Conservation (phyloP, 2,888 invertebrate species). For the Cryptophagus acutangulus region DNA sequence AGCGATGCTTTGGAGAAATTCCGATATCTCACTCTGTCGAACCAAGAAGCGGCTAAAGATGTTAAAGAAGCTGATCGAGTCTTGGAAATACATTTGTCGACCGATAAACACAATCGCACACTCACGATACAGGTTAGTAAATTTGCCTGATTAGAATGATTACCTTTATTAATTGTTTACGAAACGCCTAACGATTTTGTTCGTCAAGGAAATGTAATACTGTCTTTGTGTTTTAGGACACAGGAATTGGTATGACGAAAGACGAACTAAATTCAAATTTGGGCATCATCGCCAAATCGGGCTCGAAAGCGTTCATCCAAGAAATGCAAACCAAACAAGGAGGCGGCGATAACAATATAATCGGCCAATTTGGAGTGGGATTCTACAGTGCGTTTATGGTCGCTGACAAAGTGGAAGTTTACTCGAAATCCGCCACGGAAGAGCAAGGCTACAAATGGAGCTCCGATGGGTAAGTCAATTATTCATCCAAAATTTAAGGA, state of each 20-base stretch:
- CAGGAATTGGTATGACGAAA: slow-evolving; percentile 92
- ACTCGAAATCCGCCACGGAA: slow-evolving; percentile 66
- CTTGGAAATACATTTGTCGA: slow-evolving; percentile 82
- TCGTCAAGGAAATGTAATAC: too few species aligned
- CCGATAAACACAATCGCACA: slow-evolving; percentile 80
- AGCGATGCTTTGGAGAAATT: slow-evolving; percentile 97
- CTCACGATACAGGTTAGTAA: slow-evolving; percentile 74
- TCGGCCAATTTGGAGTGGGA: slow-evolving; percentile 97
- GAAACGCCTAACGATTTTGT: too few species aligned
- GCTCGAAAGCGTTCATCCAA: slow-evolving; percentile 90
- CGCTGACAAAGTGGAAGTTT: slow-evolving; percentile 91
- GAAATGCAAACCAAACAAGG: slow-evolving; percentile 66
- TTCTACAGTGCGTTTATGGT: slow-evolving; percentile 99
- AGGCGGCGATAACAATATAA: slow-evolving; percentile 67
- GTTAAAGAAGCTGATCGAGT: slow-evolving; percentile 58
- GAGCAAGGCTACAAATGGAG: slow-evolving; percentile 79
- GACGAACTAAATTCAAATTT: slow-evolving; percentile 87
- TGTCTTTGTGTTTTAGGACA: slow-evolving; percentile 67
- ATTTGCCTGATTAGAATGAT: slow-evolving; percentile 4
- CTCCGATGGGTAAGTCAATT: slow-evolving; percentile 72
- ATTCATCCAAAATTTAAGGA: neutral
- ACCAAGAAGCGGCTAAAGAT: slow-evolving; percentile 47
- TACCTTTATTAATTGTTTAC: slow-evolving; percentile 7
- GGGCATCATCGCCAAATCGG: slow-evolving; percentile 94
- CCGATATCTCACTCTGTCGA: slow-evolving; percentile 66